Conservation (phyloP, 2,888 invertebrate genomes). For the Euphydryas editha region DNA sequence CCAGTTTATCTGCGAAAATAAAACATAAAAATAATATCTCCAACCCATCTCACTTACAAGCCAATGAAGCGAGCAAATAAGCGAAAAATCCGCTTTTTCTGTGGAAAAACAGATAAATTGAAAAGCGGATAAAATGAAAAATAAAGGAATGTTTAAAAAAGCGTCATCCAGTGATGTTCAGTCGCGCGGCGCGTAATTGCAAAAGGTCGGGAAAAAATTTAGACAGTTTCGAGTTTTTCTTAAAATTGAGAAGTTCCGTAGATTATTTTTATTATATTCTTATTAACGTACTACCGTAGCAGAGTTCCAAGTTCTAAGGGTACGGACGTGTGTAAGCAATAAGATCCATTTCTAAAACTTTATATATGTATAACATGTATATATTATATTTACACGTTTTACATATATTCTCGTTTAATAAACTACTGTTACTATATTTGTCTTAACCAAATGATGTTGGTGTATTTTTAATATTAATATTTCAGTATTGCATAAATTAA, state of each 20-base stretch:
- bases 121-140: conserved; percentile 58
- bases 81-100: conserved; percentile 78
- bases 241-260: conserved; percentile 54
- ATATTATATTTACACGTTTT: too few relatives aligned
- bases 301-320: too few relatives aligned
- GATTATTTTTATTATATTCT: conserved; percentile 10
- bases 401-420: too few relatives aligned
- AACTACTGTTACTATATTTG: too few relatives aligned
- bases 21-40: conserved; percentile 55
- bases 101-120: conserved; percentile 79
- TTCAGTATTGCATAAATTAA: too few relatives aligned
- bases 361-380: too few relatives aligned
- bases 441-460: too few relatives aligned
- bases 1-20: conserved; percentile 54
- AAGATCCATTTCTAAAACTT: too few relatives aligned
- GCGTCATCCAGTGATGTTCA: conserved; percentile 70
- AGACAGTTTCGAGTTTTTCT: conserved; percentile 22
- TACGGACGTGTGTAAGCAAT: too few relatives aligned
- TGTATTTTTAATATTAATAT: too few relatives aligned
- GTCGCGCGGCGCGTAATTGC: conserved; percentile 69
- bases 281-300: too few relatives aligned
- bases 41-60: conserved; percentile 79
- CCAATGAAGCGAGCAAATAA: conserved; percentile 83
- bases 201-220: conserved; percentile 70
- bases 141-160: conserved; percentile 57